Base-by-base conservation (phyloP, 2,888 invertebrate species). In the Anoplius nigerrimus region DNA sequence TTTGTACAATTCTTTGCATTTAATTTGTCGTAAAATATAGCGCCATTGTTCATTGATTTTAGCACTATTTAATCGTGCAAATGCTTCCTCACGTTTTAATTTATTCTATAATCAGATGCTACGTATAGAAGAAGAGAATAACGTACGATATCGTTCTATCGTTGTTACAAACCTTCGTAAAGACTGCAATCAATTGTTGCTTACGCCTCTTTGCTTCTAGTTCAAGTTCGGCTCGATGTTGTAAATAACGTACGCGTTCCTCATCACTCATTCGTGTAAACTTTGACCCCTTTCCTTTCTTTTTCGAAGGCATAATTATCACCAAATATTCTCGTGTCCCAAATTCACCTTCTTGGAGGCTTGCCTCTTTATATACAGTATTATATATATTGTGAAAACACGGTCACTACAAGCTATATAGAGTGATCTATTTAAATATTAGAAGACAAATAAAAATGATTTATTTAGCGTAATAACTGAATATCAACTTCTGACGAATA, bases 1-100 rank as follows among this genome's bases (percentile, higher is more conserved):
- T 43, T 92, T 89, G 46, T 92, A 91, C 89, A 95, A 91, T 83
- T 95, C 94, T 68, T 93, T 92, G 82, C 94, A 93, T 90, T 96
- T 96, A 59, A 93, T 91, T 84, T 92, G 92, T 0, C 96, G 91
- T 62, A 96, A 89, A 68, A 95, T 92, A 71, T 92, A 93, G 55
- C 96, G 92, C 96, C 96, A 96, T 87, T 94, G 93, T 88, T 95
- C 95, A 84, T 96, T 95, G 61, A 96, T 93, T 90, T 96, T 96
- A 0, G 96, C 95, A 71, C 93, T 91, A 86, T 96, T 96, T 58
- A 95, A 89, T 57, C 95, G 92, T 2, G 94, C 92, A 87, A 93
- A 95, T 0, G 92, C 92, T 86, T 95, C 95, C 87, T 96, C 96
- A 73, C 92, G 93, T 86, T 93, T 94, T 6, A 96, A 89, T 91